Conservation (phyloP, 2,797 vertebrate species). For the Diglossa cyanea region DNA sequence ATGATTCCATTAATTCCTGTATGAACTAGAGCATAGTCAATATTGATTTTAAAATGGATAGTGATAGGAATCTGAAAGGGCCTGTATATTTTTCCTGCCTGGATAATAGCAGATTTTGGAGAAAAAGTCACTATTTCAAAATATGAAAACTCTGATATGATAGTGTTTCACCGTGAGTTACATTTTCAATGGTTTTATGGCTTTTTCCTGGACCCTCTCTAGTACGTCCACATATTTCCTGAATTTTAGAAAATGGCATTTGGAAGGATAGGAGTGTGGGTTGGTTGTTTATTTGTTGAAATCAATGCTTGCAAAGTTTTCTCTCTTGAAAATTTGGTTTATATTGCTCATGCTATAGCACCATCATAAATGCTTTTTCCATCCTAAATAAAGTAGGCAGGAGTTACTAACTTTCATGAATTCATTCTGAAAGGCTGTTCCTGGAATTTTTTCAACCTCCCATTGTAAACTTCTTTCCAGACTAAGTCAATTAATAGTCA, state of each 20-base stretch:
- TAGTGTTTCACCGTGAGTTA: not conserved
- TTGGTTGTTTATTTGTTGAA: not conserved
- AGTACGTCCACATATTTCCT: not conserved
- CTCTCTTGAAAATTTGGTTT: not conserved
- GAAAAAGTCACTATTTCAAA: not conserved
- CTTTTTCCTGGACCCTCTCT: not conserved
- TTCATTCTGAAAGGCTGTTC: not conserved
- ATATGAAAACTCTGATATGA: not conserved
- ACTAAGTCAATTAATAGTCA: not conserved
- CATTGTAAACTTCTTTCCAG: not conserved
- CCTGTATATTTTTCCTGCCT: not conserved
- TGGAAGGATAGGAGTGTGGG: not conserved
- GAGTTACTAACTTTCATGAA: not conserved
- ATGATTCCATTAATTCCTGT: not conserved
- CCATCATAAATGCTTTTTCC: not conserved
- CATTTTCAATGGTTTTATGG: not conserved
- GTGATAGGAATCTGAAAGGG: not conserved
- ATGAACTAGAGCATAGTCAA: not conserved
- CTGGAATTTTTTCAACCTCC: not conserved
- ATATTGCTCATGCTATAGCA: not conserved
- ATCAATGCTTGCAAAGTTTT: not conserved
- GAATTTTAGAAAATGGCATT: not conserved
- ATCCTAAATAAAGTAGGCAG: not conserved
- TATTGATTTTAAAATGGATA: not conserved
- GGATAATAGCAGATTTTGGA: not conserved